Conservation (phyloP, 2,113 vertebrate genomes). For the Glaucidium brasilianum region DNA sequence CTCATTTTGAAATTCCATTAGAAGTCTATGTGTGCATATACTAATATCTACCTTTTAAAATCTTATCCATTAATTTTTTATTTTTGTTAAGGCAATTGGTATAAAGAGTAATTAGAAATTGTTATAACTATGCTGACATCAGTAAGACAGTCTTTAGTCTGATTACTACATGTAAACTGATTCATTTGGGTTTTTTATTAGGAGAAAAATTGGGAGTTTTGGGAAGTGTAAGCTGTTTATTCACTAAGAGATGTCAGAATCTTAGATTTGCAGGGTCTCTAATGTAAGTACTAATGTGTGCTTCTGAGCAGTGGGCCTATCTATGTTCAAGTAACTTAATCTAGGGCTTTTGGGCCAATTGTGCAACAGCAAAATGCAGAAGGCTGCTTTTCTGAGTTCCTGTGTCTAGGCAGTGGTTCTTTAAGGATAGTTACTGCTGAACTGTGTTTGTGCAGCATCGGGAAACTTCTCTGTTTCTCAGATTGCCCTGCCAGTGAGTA, state of each 20-base stretch:
- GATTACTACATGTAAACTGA: not conserved
- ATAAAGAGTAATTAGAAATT: not conserved
- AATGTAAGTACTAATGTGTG: not conserved
- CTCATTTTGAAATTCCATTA: not conserved
- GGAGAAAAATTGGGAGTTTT: not conserved
- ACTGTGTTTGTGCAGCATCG: not conserved
- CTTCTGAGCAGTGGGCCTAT: not conserved
- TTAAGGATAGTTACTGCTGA: not conserved
- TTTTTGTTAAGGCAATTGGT: not conserved
- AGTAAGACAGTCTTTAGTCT: not conserved
- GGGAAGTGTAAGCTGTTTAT: fast-evolving
- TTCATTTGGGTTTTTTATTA: not conserved
- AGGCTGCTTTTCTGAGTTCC: not conserved
- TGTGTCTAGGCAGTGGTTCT: not conserved
- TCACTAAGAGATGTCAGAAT: not conserved
- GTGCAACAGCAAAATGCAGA: not conserved
- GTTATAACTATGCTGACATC: not conserved
- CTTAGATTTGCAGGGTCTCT: not conserved
- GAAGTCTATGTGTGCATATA: not conserved
- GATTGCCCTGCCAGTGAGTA: not conserved
- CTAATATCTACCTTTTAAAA: not conserved
- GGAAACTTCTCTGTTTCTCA: not conserved
- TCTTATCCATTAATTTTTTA: not conserved
- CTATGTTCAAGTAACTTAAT: not conserved
- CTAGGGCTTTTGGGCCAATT: not conserved